phyloP scores from a whole-genome alignment of 1,140 invertebrate genomes.

The Drosophila parvula region DNA sequence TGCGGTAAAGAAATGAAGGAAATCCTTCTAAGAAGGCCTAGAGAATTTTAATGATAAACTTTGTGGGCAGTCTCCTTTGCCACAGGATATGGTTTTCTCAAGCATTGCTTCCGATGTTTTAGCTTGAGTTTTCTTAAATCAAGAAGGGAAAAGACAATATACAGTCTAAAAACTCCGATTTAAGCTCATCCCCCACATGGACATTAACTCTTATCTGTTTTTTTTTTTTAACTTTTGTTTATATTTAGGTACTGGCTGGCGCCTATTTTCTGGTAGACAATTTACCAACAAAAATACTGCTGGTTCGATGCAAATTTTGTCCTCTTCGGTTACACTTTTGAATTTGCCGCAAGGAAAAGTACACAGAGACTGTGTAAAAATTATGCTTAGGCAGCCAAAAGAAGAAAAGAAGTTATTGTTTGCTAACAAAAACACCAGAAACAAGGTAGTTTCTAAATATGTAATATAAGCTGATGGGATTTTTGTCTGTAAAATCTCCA shows the following conservation, averaged over 20 bases:
- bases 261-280: conserved; percentile 7
- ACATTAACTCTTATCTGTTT: background rate
- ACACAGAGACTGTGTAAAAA: conserved; percentile 41
- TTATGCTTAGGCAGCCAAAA: conserved; percentile 42
- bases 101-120: background rate
- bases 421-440: conserved; percentile 18
- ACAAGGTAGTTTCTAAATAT: conserved; percentile 4
- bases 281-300: conserved; percentile 22
- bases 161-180: background rate
- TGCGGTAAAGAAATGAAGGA: conserved; percentile 17
- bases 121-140: background rate
- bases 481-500: conserved; percentile 4
- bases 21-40: conserved; percentile 17
- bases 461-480: conserved; percentile 24
- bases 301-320: conserved; percentile 26
- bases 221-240: conserved; percentile 5
- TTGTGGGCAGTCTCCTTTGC: background rate
- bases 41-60: conserved; percentile 4
- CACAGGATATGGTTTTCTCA: background rate
- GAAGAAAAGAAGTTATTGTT: conserved; percentile 16
- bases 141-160: background rate
- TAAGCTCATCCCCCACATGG: background rate
- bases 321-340: conserved; percentile 22
- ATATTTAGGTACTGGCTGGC: conserved; percentile 15
- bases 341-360: conserved; percentile 21